Conservation (phyloP, 2,797 vertebrate species). For the Poecilia gillii region DNA sequence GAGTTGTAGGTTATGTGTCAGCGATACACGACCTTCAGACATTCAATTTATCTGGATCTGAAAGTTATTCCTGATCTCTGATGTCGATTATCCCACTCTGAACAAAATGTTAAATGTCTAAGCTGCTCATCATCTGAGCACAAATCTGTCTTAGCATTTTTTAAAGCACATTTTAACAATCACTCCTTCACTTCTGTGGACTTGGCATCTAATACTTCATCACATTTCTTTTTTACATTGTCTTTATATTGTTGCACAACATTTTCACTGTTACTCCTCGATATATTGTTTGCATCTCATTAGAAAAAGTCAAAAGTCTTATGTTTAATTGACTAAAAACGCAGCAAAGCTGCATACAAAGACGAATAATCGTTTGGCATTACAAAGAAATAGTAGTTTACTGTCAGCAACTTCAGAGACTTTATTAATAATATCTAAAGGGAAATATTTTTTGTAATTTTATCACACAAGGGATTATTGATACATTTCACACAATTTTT, state of each 20-base stretch:
- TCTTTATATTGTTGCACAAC: background rate
- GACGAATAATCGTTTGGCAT: background rate
- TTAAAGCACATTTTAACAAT: background rate
- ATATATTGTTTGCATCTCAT: background rate
- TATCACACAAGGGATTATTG: background rate
- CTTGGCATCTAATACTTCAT: background rate
- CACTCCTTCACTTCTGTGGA: background rate
- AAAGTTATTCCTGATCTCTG: constrained; percentile 52
- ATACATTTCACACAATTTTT: background rate
- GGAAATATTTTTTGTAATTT: background rate
- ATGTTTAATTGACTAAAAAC: background rate
- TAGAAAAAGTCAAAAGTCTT: background rate
- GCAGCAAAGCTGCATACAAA: background rate
- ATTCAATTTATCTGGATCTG: background rate
- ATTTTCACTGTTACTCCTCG: background rate
- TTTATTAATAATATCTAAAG: background rate
- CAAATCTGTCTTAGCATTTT: constrained; percentile 38
- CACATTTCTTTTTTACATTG: background rate
- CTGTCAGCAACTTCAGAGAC: background rate
- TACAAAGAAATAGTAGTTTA: background rate
- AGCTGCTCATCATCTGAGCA: constrained; percentile 41
- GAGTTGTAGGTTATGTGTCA: background rate
- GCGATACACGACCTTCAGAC: background rate
- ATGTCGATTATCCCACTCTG: constrained; percentile 49
- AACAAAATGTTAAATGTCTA: constrained; percentile 54